Conservation (phyloP, 2,113 vertebrate species). For the Oryzias woworae region DNA sequence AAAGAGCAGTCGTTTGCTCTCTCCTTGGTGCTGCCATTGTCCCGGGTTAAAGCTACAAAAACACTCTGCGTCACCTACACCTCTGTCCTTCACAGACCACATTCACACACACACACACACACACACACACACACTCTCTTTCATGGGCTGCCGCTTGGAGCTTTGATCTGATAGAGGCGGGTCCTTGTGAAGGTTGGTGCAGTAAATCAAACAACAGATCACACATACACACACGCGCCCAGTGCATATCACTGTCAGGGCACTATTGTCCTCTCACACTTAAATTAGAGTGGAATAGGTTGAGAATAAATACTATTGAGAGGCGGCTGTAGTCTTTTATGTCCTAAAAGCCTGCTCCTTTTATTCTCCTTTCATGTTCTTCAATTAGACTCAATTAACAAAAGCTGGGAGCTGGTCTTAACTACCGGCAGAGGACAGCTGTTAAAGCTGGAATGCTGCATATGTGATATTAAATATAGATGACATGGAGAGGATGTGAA, state of each 20-base stretch:
- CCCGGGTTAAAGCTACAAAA: constrained; percentile 70
- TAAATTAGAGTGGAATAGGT: constrained; percentile 71
- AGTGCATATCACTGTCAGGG: constrained; percentile 68
- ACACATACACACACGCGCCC: constrained; percentile 49
- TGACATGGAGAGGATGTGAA: constrained; percentile 8
- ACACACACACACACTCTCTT: constrained; percentile 34
- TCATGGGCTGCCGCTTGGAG: constrained; percentile 65
- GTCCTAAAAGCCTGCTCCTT: constrained; percentile 65
- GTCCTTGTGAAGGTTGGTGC: constrained; percentile 75
- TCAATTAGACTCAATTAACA: constrained; percentile 76
- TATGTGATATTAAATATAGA: constrained; percentile 16
- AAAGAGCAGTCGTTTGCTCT: constrained; percentile 68
- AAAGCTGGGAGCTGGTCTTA: constrained; percentile 49
- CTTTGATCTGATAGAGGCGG: constrained; percentile 91
- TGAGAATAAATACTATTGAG: constrained; percentile 70
- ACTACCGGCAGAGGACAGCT: constrained; percentile 22
- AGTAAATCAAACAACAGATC: constrained; percentile 76
- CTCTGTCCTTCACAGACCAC: constrained; percentile 48
- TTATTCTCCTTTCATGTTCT: constrained; percentile 64
- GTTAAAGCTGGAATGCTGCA: constrained; percentile 16
- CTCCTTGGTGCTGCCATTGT: constrained; percentile 56
- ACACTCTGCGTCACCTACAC: constrained; percentile 59
- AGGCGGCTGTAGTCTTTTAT: constrained; percentile 62
- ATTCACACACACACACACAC: constrained; percentile 7
- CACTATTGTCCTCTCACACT: constrained; percentile 65